Evolutionary conservation across 2,113 vertebrate species (phyloP), one percentile per base, ranked within the genome.

Genomic region (Ardeotis arabs): DNA sequence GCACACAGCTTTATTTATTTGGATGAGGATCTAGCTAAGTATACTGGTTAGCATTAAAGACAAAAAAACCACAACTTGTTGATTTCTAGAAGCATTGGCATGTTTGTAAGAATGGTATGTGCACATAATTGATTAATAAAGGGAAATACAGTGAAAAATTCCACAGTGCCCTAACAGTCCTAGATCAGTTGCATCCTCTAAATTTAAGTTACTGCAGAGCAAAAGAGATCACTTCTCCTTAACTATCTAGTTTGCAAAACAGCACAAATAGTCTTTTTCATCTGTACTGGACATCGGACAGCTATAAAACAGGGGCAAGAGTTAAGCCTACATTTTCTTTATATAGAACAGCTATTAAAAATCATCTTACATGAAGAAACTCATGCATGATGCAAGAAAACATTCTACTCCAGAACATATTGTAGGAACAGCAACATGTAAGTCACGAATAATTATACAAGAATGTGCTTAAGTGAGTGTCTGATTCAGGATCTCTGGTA

Each of bases 1-100:
- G 89, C 88, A 96, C 91, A 96, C 67, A 95, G 39, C 5, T 95
- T 74, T 84, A 83, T 93, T 77, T 96, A 75, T 93, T 58, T 93
- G 68, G 3, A 9, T 77, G 92, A 95, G n/a, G 73, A 84, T 94
- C 79, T 94, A 94, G 47, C 70, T 81, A 64, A 81, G 68, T 93
- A 62, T 90, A 24, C 12, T 83, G 55, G 9, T 62, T 84, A 69
- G 17, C 28, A n/a, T 81, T 92, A 78, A 56, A 59, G 55, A 66
- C 14, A 88, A 77, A 88, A 93, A 87, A 10, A 39, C 39, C 29
- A 49, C 24, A 88, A 17, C 19, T 68, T 70, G n/a, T 39, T 86
- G 82, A 75, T 58, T 68, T 78, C 69, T 72, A 56, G 62, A 76
- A 72, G 18, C 7, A 29, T 29, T 91, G 29, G 1, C 41, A 45